Evolutionary conservation across 1,140 invertebrate species (phyloP).

Genomic region (Panulirus ornatus): DNA sequence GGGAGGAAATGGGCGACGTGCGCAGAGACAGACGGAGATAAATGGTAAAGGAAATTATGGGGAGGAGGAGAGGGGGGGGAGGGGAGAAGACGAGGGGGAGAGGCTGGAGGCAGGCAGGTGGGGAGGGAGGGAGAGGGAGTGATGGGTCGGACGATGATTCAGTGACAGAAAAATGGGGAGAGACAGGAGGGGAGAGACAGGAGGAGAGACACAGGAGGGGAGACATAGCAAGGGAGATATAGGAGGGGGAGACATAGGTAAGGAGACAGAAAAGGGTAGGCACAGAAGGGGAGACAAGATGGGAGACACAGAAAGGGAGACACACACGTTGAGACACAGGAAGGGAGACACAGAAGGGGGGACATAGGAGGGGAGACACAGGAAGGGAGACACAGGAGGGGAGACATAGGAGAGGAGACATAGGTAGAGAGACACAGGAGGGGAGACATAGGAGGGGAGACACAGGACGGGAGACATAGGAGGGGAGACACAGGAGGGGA

Average conservation of each 20-base stretch:
- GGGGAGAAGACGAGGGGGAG: not conserved
- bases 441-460: not conserved
- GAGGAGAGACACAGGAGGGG: not conserved
- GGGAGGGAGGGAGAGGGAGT: not conserved
- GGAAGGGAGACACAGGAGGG: not conserved
- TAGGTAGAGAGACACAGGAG: not conserved
- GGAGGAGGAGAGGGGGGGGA: not conserved
- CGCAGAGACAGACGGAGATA: too few species aligned
- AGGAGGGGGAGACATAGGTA: not conserved
- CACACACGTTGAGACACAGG: not conserved
- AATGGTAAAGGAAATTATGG: too few species aligned
- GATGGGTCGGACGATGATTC: too few species aligned
- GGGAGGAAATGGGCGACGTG: too few species aligned
- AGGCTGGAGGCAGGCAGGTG: not conserved
- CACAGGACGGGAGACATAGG: too few species aligned
- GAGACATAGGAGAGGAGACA: not conserved
- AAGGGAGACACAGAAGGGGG: not conserved
- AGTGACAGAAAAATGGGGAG: not conserved
- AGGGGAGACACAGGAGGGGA: too few species aligned
- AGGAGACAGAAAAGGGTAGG: not conserved
- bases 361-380: not conserved
- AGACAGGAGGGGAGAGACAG: not conserved
- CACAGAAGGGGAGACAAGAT: not conserved
- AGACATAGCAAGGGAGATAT: not conserved
- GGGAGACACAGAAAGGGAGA: not conserved